These are phyloP conservation scores for Apomyelois bistriatella DNA, from an alignment of 2,888 invertebrate genomes.

Conservation along the genomic window DNA sequence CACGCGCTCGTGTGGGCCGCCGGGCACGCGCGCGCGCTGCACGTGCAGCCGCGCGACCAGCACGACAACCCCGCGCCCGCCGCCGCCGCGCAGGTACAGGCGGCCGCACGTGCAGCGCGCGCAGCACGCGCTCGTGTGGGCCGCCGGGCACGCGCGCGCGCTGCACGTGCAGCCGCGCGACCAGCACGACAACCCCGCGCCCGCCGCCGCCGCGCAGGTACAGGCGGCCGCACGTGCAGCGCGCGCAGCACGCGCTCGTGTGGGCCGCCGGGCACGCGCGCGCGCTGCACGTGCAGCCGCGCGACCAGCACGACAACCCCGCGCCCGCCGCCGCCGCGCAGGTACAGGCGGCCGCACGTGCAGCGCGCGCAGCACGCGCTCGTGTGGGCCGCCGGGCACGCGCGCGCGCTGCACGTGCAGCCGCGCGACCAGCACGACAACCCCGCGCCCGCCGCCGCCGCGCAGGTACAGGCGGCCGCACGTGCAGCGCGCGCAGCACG, in stretches of 20 bases:
- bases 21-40: slow-evolving; percentile 86
- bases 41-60: slow-evolving; percentile 93
- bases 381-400: slow-evolving; percentile 48
- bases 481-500: no score
- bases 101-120: slow-evolving; percentile 90
- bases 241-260: no score
- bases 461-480: no score
- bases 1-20: no score
- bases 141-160: slow-evolving; percentile 90
- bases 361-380: slow-evolving; percentile 80
- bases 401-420: slow-evolving; percentile 90
- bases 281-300: slow-evolving; percentile 86
- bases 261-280: slow-evolving; percentile 90
- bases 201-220: slow-evolving; percentile 88
- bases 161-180: slow-evolving; percentile 85
- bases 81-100: slow-evolving; percentile 89
- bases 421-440: slow-evolving; percentile 79
- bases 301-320: slow-evolving; percentile 83
- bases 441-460: slow-evolving; percentile 79
- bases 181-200: slow-evolving; percentile 81
- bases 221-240: no score
- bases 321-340: slow-evolving; percentile 53
- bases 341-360: slow-evolving; percentile 91
- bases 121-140: slow-evolving; percentile 81
- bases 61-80: slow-evolving; percentile 86